phyloP scores from a whole-genome alignment of 2,888 invertebrate genomes.

The Ephialtes manifestator region DNA sequence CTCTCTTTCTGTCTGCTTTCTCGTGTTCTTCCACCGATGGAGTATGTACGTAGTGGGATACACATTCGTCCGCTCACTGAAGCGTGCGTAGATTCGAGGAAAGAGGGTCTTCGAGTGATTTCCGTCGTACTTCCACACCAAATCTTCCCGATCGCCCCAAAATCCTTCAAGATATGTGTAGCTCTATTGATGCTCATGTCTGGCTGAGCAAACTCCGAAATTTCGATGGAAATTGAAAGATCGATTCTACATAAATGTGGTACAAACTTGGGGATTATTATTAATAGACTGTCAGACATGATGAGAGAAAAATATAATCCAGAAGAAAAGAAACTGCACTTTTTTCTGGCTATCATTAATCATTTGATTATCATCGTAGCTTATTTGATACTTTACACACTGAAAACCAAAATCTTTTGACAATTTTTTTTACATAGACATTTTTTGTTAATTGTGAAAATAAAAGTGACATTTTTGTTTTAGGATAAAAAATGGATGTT shows the following conservation, averaged over 20 bases:
- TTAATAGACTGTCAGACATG: not conserved
- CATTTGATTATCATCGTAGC: too few species aligned
- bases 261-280: not conserved
- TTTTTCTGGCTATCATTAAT: too few species aligned
- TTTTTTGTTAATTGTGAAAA: too few species aligned
- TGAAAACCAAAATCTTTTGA: too few species aligned
- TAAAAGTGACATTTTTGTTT: too few species aligned
- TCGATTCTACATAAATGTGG: not conserved
- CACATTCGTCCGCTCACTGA: conserved; percentile 15
- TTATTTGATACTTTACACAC: too few species aligned
- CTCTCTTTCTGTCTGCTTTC: not conserved
- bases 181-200: not conserved
- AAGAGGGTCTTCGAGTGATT: conserved; percentile 18
- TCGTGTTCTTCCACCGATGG: not conserved
- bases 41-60: conserved; percentile 1
- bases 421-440: too few species aligned
- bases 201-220: not conserved
- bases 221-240: not conserved
- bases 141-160: conserved; percentile 29
- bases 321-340: too few species aligned
- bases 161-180: conserved; percentile 9
- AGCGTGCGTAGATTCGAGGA: not conserved
- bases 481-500: too few species aligned
- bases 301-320: not conserved
- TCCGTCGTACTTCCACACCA: conserved; percentile 22